Evolutionary conservation across 2,113 vertebrate species (phyloP).

Genomic region (Engraulis encrasicolus): DNA sequence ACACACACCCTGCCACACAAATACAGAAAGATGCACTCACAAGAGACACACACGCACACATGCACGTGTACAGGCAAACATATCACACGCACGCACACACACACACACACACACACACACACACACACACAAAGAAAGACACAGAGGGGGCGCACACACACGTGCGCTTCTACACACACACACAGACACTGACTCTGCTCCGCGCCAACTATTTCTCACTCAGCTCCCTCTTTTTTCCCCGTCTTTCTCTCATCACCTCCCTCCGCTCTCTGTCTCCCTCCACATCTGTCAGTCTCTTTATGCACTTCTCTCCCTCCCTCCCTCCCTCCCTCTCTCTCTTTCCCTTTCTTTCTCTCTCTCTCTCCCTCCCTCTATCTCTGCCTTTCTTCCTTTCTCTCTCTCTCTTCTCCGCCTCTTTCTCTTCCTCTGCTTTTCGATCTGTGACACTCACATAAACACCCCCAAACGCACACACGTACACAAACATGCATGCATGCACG

Average conservation of each 20-base stretch:
- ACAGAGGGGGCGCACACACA: too few species aligned
- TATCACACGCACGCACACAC: too few species aligned
- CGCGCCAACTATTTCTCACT: conserved; percentile 31
- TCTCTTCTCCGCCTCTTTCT: conserved; percentile 37
- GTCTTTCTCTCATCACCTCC: conserved; percentile 23
- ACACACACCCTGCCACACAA: too few species aligned
- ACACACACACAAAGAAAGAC: conserved; percentile 45
- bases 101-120: conserved; percentile 55
- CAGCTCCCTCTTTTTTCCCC: conserved; percentile 17
- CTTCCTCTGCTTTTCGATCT: not conserved
- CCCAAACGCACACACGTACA: too few species aligned
- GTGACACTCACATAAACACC: too few species aligned
- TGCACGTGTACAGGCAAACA: conserved; percentile 44
- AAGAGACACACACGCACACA: conserved; percentile 54
- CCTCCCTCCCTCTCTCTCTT: not conserved
- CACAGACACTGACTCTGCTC: conserved; percentile 61
- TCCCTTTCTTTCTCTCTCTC: not conserved
- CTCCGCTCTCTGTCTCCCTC: not conserved
- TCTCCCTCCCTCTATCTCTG: not conserved
- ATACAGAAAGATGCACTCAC: conserved; percentile 63
- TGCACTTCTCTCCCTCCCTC: conserved; percentile 18
- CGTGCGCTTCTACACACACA: too few species aligned
- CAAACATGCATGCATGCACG: not conserved
- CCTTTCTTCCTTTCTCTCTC: conserved; percentile 2
- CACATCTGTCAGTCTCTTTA: too few species aligned